These are phyloP conservation scores for Euzetes globulus DNA, from an alignment of 2,888 invertebrate species.

Conservation along the genomic window DNA sequence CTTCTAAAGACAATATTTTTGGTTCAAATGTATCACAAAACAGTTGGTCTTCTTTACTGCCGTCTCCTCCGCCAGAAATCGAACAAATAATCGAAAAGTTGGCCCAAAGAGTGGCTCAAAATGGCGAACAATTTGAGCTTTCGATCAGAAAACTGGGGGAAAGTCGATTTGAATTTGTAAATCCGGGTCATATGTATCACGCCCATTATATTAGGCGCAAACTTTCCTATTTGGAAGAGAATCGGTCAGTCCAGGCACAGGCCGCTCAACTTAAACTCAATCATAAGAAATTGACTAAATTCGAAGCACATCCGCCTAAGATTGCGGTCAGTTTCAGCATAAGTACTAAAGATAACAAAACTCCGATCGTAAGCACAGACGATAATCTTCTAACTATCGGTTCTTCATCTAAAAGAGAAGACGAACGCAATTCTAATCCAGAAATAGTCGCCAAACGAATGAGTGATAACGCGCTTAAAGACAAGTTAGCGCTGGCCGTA, in stretches of 20 bases:
- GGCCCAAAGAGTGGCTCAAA: constrained; percentile 90
- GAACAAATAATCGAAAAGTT: constrained; percentile 89
- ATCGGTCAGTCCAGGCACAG: constrained; percentile 45
- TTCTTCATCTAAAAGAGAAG: neutral
- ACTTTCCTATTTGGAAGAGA: constrained; percentile 31
- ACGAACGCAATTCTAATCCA: neutral
- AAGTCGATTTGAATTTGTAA: constrained; percentile 76
- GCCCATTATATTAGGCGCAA: constrained; percentile 60
- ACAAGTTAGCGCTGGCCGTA: constrained; percentile 47
- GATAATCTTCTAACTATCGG: neutral
- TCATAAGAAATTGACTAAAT: constrained; percentile 23
- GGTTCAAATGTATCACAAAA: neutral
- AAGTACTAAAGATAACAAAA: constrained; percentile 22
- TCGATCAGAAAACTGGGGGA: constrained; percentile 70
- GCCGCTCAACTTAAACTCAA: neutral
- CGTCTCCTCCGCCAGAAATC: constrained; percentile 67
- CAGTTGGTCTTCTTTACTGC: constrained; percentile 48
- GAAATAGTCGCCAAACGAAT: constrained; percentile 27
- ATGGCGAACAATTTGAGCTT: constrained; percentile 81
- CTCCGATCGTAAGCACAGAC: neutral
- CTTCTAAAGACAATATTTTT: neutral
- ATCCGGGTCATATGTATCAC: constrained; percentile 66
- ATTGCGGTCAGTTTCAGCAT: constrained; percentile 31
- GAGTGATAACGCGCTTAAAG: constrained; percentile 37
- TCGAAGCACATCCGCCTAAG: constrained; percentile 57